Conservation (phyloP, 2,113 vertebrate species). For the Oryctolagus cuniculus region mOryCun1.1 NC_091433.1:162662001-162662500, state of each 20-base stretch:
- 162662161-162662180: neutral
- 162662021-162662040: too few relatives aligned
- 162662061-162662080: too few relatives aligned
- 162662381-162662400: neutral
- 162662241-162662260: neutral
- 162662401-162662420: neutral
- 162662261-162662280: neutral
- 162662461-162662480: neutral
- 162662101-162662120: too few relatives aligned
- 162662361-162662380: neutral
- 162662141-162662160: neutral
- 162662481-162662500: neutral
- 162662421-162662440: neutral
- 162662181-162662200: neutral
- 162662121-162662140: too few relatives aligned
- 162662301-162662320: neutral
- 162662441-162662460: neutral
- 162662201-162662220: neutral
- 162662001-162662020: too few relatives aligned
- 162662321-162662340: neutral
- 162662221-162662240: neutral
- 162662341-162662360: neutral
- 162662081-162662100: too few relatives aligned
- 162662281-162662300: neutral
- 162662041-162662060: too few relatives aligned